These are phyloP conservation scores for Drosophila bifasciata DNA, from an alignment of 1,140 invertebrate genomes.

Conservation along the genomic window DNA sequence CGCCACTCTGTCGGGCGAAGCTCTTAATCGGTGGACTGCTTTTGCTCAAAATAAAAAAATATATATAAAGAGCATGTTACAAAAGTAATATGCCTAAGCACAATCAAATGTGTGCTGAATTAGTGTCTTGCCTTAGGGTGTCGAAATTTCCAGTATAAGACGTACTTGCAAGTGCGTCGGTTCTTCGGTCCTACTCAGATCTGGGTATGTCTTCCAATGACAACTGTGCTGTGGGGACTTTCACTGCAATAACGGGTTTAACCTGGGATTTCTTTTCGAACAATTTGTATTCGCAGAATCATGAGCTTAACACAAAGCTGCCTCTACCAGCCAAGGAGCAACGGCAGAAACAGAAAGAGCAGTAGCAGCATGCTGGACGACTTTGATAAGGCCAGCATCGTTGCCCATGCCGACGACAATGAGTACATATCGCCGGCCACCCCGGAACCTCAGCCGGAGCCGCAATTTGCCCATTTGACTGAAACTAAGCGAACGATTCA, in stretches of 20 bases:
- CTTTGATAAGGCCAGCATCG: constrained; percentile 39
- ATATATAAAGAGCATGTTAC: constrained; percentile 47
- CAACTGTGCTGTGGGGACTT: constrained; percentile 25
- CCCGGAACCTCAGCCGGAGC: constrained; percentile 18
- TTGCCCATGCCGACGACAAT: constrained; percentile 25
- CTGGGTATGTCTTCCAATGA: constrained; percentile 1
- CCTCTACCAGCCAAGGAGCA: constrained; percentile 14
- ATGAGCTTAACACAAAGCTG: constrained; percentile 27
- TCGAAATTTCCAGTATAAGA: constrained; percentile 29
- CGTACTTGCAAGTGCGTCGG: constrained; percentile 28
- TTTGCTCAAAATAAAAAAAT: constrained; percentile 35
- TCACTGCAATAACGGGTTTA: constrained; percentile 45
- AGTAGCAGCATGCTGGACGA: constrained; percentile 35
- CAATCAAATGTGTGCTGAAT: constrained; percentile 27
- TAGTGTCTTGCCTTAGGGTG: constrained; percentile 21
- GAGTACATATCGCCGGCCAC: constrained; percentile 14
- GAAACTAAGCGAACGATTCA: constrained; percentile 60
- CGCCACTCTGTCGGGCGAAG: constrained; percentile 35
- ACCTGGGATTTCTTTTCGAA: neutral
- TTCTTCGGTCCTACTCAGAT: constrained; percentile 27
- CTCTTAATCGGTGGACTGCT: constrained; percentile 45
- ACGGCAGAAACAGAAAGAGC: constrained; percentile 12
- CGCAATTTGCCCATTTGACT: constrained; percentile 56
- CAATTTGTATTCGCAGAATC: constrained; percentile 29
- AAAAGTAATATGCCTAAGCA: constrained; percentile 43